Evolutionary conservation across 2,888 invertebrate genomes (phyloP).

Genomic region (Ctena decussata): DNA sequence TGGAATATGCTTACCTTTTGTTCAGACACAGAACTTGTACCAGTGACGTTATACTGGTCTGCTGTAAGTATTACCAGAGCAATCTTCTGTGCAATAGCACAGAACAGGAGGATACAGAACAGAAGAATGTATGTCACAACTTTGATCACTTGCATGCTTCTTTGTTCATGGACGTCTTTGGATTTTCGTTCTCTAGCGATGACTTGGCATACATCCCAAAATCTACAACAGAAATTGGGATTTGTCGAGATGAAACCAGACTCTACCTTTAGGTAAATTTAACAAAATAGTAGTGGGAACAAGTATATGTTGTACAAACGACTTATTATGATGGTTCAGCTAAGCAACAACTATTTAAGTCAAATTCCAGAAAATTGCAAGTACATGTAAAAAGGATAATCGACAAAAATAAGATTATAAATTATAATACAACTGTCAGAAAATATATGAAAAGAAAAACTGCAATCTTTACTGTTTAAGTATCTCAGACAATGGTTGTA

Average conservation of each 20-base stretch:
- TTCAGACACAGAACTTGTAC: not conserved
- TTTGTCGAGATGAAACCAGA: not conserved
- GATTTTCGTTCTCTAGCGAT: slow-evolving; percentile 68
- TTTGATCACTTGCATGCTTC: slow-evolving; percentile 82
- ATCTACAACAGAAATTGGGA: slow-evolving; percentile 64
- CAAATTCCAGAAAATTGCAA: too few relatives aligned
- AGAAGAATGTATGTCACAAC: slow-evolving; percentile 94
- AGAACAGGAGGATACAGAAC: slow-evolving; percentile 94
- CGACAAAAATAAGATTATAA: too few relatives aligned
- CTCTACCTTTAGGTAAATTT: too few relatives aligned
- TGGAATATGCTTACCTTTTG: not conserved
- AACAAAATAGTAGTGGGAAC: too few relatives aligned
- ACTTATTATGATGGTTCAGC: too few relatives aligned
- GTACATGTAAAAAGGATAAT: too few relatives aligned
- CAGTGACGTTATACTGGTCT: slow-evolving; percentile 33
- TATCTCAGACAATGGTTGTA: too few relatives aligned
- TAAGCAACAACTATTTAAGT: too few relatives aligned
- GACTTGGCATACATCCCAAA: slow-evolving; percentile 77
- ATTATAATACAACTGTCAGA: too few relatives aligned
- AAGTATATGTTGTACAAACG: too few relatives aligned
- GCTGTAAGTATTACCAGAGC: slow-evolving; percentile 86
- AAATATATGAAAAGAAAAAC: too few relatives aligned
- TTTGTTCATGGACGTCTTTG: slow-evolving; percentile 69
- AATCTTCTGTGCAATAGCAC: slow-evolving; percentile 95
- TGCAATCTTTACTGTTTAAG: too few relatives aligned